Evolutionary conservation across 1,140 invertebrate species (phyloP).

Genomic region (Pinna nobilis): DNA sequence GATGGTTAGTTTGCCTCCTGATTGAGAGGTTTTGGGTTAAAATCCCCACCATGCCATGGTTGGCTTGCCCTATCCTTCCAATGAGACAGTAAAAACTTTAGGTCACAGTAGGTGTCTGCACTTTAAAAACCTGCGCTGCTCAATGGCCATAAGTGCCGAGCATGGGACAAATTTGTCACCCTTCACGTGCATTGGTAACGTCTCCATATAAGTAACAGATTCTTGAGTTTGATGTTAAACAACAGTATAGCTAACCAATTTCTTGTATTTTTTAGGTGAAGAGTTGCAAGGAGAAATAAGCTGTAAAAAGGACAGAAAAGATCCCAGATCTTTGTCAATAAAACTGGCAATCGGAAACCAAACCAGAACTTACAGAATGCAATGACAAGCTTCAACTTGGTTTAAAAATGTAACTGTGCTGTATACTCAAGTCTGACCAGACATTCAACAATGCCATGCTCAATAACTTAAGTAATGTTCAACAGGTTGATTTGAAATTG

Average conservation of each 20-base stretch:
- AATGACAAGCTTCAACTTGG: conserved; percentile 5
- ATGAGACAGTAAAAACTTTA: neutral
- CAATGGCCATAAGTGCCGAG: too few relatives aligned
- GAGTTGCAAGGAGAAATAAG: conserved; percentile 80
- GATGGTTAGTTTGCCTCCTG: too few relatives aligned
- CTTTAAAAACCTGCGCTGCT: neutral
- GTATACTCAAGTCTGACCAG: too few relatives aligned
- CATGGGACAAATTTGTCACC: too few relatives aligned
- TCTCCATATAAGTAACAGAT: too few relatives aligned
- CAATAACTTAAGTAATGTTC: too few relatives aligned
- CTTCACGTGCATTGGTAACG: neutral
- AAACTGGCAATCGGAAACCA: conserved; percentile 30
- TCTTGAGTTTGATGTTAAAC: neutral
- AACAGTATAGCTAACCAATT: neutral
- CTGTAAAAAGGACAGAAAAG: conserved; percentile 79
- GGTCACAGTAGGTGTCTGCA: neutral
- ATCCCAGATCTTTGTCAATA: conserved; percentile 77
- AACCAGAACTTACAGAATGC: conserved; percentile 38
- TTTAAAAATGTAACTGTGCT: neutral
- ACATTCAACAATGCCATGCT: too few relatives aligned
- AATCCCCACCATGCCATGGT: too few relatives aligned
- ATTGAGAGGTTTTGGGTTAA: too few relatives aligned
- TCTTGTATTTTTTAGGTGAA: conserved; percentile 74
- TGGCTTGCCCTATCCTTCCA: too few relatives aligned
- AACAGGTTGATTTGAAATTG: too few relatives aligned